phyloP scores from a whole-genome alignment of 2,797 vertebrate genomes.

The Eulemur coronatus region DNA sequence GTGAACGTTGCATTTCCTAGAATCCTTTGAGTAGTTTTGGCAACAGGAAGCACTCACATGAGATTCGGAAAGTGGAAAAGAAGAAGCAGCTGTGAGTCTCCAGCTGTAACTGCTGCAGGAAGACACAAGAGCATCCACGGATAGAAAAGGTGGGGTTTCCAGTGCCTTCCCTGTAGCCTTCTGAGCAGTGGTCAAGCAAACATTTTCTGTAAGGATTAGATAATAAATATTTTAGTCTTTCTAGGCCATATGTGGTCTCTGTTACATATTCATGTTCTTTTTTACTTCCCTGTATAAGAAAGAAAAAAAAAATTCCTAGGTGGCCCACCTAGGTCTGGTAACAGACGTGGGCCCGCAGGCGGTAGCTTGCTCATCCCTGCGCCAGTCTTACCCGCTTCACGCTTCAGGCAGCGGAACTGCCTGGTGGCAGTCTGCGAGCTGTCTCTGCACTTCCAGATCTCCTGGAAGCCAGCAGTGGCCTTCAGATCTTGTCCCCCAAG shows the following conservation, averaged over 20 bases:
- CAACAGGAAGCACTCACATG: neutral
- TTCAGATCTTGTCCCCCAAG: neutral
- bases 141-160: neutral
- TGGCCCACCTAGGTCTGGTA: neutral
- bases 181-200: neutral
- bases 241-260: neutral
- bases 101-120: neutral
- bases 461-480: neutral
- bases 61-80: neutral
- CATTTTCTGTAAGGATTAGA: neutral
- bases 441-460: neutral
- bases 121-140: neutral
- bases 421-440: neutral
- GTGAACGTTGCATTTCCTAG: neutral
- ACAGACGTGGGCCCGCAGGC: neutral
- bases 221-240: slow-evolving; percentile 1
- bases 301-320: neutral
- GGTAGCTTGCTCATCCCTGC: neutral
- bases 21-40: neutral
- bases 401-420: neutral
- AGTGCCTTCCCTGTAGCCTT: neutral
- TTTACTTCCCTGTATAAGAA: neutral
- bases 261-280: neutral
- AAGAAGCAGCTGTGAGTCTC: neutral
- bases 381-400: neutral